Percentiles rank a stretch among this genome's conserved stretches.
phyloP scores from a whole-genome alignment of 2,113 vertebrate species.

The Bubo blakistoni region DNA sequence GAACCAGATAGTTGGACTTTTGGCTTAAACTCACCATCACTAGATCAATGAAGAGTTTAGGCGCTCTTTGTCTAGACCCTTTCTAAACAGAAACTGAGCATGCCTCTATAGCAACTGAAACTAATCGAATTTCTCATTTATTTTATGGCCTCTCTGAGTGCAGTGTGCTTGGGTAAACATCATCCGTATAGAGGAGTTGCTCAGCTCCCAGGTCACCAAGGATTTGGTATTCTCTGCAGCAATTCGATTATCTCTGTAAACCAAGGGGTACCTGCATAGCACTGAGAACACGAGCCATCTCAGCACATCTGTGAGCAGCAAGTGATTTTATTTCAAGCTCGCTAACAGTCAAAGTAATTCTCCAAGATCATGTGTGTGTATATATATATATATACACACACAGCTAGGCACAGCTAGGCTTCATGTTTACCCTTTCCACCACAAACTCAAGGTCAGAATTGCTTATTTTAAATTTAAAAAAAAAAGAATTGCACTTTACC shows the following conservation, averaged over 20 bases:
- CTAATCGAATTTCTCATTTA: constrained; percentile 44
- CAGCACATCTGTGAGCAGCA: neutral
- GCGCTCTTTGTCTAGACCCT: neutral
- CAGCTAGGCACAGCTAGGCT: neutral
- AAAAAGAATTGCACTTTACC: neutral
- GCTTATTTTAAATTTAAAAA: neutral
- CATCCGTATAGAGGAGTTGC: neutral
- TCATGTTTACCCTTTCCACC: neutral
- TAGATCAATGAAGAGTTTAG: neutral
- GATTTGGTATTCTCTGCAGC: neutral
- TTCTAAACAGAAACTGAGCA: neutral
- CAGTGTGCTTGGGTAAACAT: constrained; percentile 2
- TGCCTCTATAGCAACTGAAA: neutral
- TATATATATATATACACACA: fast-evolving
- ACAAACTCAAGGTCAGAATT: neutral
- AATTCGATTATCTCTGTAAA: neutral
- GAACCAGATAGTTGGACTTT: neutral
- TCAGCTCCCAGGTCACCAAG: neutral
- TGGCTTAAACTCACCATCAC: neutral
- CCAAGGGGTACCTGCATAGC: neutral
- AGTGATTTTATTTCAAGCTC: neutral
- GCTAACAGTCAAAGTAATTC: neutral
- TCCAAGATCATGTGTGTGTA: neutral
- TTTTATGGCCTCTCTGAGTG: neutral
- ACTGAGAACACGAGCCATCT: neutral